Percentiles rank a stretch among this genome's conserved stretches.
Conservation (phyloP, 2,113 vertebrate genomes). For the Saccopteryx leptura region DNA sequence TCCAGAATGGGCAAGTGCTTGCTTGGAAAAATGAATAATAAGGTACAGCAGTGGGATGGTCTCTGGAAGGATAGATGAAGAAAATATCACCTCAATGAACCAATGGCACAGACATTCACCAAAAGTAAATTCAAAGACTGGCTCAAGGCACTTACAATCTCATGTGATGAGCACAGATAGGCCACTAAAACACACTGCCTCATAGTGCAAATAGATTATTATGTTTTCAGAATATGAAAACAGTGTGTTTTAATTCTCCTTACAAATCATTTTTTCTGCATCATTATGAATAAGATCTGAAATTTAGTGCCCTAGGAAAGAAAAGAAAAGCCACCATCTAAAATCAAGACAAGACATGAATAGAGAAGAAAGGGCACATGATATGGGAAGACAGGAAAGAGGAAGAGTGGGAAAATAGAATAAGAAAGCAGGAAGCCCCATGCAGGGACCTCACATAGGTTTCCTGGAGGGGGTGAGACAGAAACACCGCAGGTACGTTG, state of each 20-base stretch:
- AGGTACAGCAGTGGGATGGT: not conserved
- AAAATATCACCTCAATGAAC: not conserved
- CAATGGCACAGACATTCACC: fast-evolving
- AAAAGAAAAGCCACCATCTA: not conserved
- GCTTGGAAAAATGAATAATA: not conserved
- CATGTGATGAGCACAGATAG: not conserved
- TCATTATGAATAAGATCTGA: not conserved
- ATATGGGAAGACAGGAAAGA: fast-evolving
- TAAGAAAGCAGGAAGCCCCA: not conserved
- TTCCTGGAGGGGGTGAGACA: too few relatives aligned
- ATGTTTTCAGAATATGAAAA: not conserved
- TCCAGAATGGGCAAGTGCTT: not conserved
- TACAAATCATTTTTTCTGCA: not conserved
- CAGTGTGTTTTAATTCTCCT: not conserved
- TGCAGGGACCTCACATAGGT: not conserved
- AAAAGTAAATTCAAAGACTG: not conserved
- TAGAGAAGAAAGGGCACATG: not conserved
- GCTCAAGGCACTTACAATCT: not conserved
- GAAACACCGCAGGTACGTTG: not conserved
- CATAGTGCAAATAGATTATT: too few relatives aligned
- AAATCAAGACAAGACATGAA: not conserved
- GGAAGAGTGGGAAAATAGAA: not conserved
- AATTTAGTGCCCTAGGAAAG: not conserved
- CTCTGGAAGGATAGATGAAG: not conserved
- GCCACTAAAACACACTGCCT: not conserved